A percentile compares a stretch with the other conserved stretches of the same genome.
These are phyloP conservation scores for Papilio helenus DNA, from an alignment of 1,140 invertebrate genomes.

Conservation along the genomic window DNA sequence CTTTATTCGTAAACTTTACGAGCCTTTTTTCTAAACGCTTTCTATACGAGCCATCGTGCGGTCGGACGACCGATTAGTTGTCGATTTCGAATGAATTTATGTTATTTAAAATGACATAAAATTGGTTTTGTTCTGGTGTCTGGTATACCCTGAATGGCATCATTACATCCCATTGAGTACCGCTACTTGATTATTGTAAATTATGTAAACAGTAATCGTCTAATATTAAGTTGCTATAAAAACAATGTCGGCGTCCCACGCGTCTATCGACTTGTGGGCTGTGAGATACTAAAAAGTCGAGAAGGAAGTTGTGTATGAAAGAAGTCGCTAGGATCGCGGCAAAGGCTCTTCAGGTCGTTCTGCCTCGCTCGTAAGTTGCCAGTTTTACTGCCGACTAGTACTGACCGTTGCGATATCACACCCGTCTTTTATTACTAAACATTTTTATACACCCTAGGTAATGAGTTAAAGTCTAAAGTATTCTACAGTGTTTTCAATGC, in stretches of 20 bases:
- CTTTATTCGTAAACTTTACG: slow-evolving; percentile 19
- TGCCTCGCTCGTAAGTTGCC: background rate
- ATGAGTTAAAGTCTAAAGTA: background rate
- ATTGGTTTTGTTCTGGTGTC: background rate
- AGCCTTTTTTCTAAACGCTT: slow-evolving; percentile 8
- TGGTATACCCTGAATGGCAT: background rate
- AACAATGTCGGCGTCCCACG: background rate
- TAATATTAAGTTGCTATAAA: background rate
- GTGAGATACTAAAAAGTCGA: background rate
- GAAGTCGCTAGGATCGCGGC: background rate
- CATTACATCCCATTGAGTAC: background rate
- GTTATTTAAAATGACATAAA: slow-evolving; percentile 8
- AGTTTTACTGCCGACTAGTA: slow-evolving; percentile 10
- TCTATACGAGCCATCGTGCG: background rate
- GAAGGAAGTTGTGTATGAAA: slow-evolving; percentile 9
- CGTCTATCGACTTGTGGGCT: background rate
- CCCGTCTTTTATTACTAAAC: background rate
- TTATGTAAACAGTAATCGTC: background rate
- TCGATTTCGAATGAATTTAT: slow-evolving; percentile 16
- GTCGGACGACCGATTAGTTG: slow-evolving; percentile 1
- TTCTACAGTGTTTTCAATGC: background rate
- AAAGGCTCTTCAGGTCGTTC: background rate
- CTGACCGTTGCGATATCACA: background rate
- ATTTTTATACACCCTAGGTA: background rate
- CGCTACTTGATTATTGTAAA: background rate